Evolutionary conservation across 2,888 invertebrate genomes (phyloP).

Genomic region (Nephrotoma flavescens): DNA sequence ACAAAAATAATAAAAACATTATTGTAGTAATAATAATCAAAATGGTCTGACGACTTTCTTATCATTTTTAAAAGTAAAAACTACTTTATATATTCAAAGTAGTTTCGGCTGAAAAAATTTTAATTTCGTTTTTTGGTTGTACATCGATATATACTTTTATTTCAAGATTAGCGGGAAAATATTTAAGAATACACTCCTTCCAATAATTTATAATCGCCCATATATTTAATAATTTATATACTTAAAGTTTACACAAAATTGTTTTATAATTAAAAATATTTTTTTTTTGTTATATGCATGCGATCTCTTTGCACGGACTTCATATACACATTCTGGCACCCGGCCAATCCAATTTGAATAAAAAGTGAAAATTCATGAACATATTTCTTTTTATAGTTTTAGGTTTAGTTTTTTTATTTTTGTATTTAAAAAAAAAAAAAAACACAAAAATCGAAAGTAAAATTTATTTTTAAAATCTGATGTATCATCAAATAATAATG

Average conservation of each 20-base stretch:
- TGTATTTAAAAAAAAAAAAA: neutral
- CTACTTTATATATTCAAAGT: neutral
- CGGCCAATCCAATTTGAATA: neutral
- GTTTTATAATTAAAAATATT: neutral
- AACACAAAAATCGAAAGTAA: neutral
- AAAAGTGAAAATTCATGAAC: neutral
- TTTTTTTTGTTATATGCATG: neutral
- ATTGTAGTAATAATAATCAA: neutral
- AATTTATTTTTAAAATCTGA: neutral
- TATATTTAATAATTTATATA: neutral
- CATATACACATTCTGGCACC: neutral
- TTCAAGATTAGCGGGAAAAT: neutral
- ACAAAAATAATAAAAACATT: neutral
- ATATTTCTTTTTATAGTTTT: neutral
- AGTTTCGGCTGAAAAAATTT: neutral
- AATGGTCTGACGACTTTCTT: neutral
- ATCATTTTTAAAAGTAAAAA: neutral
- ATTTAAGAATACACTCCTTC: neutral
- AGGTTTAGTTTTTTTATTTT: neutral
- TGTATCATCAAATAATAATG: neutral
- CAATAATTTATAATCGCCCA: neutral
- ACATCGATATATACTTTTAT: neutral
- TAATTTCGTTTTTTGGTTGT: neutral
- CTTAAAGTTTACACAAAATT: neutral
- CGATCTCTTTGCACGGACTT: neutral